Base-by-base conservation (phyloP, 2,113 vertebrate genomes). In the Melanerpes formicivorus region DNA sequence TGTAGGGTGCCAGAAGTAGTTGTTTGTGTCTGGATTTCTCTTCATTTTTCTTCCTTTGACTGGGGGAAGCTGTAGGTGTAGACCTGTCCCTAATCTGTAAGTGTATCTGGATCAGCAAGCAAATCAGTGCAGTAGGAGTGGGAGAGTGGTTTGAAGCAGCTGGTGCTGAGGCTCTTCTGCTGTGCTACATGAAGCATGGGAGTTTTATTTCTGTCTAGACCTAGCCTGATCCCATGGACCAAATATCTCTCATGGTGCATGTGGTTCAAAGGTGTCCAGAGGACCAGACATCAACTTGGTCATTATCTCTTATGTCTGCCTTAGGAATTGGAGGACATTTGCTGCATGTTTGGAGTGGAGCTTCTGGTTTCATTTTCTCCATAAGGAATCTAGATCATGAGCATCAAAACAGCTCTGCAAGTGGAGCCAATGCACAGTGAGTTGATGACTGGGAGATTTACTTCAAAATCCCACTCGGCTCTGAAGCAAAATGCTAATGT, bases 391-490 rank as follows among this genome's bases (percentile, higher is more conserved):
- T 55, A 66, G 63, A 63, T 93, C 34, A 74, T 37, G 58, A 83
- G 72, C 46, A 80, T 82, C 75, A 90, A 59, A 93, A 60, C 72
- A 93, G 69, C 48, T 93, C 75, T 91, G 79, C 44, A 87, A 89
- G 70, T 0, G 0, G 67, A 95, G 85, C 87, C 84, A 91, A 14
- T 56, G 76, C 72, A 77, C 83, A 69, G 56, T 37, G 77, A 93
- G 93, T 77, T 71, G 82, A 87, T 93, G 84, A 56, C 75, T 77
- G 69, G 79, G 88, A 91, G 85, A 90, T 94, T 90, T 90, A 64
- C 79, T 95, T 80, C 69, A 87, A 85, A 95, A 95, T 93, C 69
- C 79, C 72, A 60, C 79, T 95, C n/a, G 83, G 48, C 54, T 91
- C 60, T 44, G 76, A 93, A 95, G 62, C 23, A 77, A 93, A 95